Base-by-base conservation (phyloP, 2,888 invertebrate species). In the Drosophila nr. medialis region DNA sequence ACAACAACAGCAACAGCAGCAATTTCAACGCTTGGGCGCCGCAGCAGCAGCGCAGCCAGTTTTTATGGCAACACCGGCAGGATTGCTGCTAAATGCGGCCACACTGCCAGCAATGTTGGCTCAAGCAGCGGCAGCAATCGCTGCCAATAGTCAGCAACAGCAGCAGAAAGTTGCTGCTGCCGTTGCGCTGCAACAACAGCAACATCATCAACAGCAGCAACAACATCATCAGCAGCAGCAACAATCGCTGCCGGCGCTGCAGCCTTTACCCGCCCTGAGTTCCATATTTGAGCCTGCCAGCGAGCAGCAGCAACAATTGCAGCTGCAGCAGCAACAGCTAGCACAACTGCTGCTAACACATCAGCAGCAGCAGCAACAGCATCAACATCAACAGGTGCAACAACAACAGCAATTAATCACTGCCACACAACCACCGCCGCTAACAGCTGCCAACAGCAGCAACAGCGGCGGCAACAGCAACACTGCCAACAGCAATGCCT, bases 21-120 rank as follows among this genome's bases (percentile, higher is more conserved):
- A 91, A 67, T 87, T 90, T 34, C 89, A 81, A 40, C 89, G 87
- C 18, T 78, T 91, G 34, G 87, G 85, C 53, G 83, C 91, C 64
- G 84, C 90, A 30, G 86, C 91, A 18, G 85, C 92, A 6, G 90
- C 83, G 36, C 93, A 93, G 69, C 92, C 92, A 4, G 91, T 93
- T 27, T 93, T 93, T 62, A 93, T 93, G 93, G 91, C 93, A 53
- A 93, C 93, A 32, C 91, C 93, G 2, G 90, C 92, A 3, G 93
- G 93, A 0, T 60, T 93, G 29, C 74, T 93, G 67, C 72, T 93
- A 8, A 93, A 92, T 64, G 92, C 93, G 1, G 90, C 92, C 40
- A 91, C 92, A n/a, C 64, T 93, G 60, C 93, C 93, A 18, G 90
- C 93, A 5, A 92, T 93, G 91, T 62, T 93, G 63, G 91, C 92